These are phyloP conservation scores for Latrodectus hesperus DNA, from an alignment of 2,888 invertebrate genomes.

Conservation along the genomic window DNA sequence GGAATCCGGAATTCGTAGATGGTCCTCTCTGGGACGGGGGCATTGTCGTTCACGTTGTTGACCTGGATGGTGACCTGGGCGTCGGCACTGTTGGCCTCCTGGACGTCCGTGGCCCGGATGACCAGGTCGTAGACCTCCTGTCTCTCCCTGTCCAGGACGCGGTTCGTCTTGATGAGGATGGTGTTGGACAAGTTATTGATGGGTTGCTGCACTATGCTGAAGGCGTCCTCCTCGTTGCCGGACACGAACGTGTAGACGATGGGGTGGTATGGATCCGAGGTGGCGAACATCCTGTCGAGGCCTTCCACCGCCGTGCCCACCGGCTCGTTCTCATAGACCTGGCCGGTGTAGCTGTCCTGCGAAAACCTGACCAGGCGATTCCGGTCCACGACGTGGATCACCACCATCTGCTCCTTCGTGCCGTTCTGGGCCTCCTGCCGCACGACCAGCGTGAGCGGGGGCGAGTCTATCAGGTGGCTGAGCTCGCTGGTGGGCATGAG, in stretches of 20 bases:
- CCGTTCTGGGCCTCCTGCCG: slow-evolving; percentile 82
- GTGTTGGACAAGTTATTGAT: slow-evolving; percentile 26
- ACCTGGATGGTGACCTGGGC: slow-evolving; percentile 86
- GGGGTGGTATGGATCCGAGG: slow-evolving; percentile 73
- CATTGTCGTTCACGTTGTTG: slow-evolving; percentile 92
- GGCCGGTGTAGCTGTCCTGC: slow-evolving; percentile 79
- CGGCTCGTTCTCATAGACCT: slow-evolving; percentile 84
- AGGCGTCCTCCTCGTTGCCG: slow-evolving; percentile 84
- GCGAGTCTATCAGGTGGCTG: slow-evolving; percentile 85
- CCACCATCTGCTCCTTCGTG: slow-evolving; percentile 86
- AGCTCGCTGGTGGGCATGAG: slow-evolving; percentile 93
- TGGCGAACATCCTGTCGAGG: slow-evolving; percentile 83
- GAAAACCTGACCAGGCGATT: slow-evolving; percentile 87
- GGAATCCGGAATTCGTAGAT: slow-evolving; percentile 83
- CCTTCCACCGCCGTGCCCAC: slow-evolving; percentile 83
- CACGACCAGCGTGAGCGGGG: slow-evolving; percentile 86
- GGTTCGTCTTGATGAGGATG: slow-evolving; percentile 73
- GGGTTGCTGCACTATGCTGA: slow-evolving; percentile 76
- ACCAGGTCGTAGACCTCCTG: slow-evolving; percentile 83
- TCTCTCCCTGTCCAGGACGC: slow-evolving; percentile 86
- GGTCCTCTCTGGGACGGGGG: slow-evolving; percentile 86
- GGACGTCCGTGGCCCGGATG: slow-evolving; percentile 86
- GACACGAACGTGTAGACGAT: slow-evolving; percentile 87
- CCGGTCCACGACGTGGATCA: slow-evolving; percentile 88
- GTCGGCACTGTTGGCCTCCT: slow-evolving; percentile 86